Base-by-base conservation (phyloP, 1,140 invertebrate genomes). In the Bombyx mori region DNA sequence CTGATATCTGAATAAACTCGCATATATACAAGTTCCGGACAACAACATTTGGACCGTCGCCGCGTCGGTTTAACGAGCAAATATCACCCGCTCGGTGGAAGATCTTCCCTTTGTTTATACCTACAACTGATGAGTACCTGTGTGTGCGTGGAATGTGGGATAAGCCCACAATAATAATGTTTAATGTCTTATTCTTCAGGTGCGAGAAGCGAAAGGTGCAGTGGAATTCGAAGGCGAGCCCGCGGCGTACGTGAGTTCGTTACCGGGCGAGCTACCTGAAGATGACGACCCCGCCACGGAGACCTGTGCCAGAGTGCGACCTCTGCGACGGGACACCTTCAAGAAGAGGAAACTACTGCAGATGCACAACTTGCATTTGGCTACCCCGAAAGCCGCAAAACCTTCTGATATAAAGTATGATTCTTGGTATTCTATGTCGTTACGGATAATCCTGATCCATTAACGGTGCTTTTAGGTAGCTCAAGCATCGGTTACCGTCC, bases 341-440 rank as follows among this genome's bases (percentile, higher is more conserved):
- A 90, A 92, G 53, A 96, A 95, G 75, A 79, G 94, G 44, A 94
- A 93, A 69, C 79, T 95, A 46, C 81, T 94, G 54, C 93, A 94
- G 68, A 90, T 93, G 61, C 90, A 92, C 8, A 93, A 93, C 44
- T 80, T 95, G 62, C 93, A 94, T 69, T 90, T 92, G 56, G 89
- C 93, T 6, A 94, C 93, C 0, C 92, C 91, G 62, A 93, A 93
- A 69, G 93, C 93, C 1, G 92, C 92, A 54, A 91, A 92, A 62
- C 91, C 95, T 6, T 72, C 82, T 0, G 85, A 88, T 63, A 71
- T 89, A n/a, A 81, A 73, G 86, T 88, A 52, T 73, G 64, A 57
- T 54, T 42, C 44, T 57, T 54, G 26, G 35, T 54, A 44, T 44
- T 42, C 10, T n/a, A 18, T 54, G 12, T 18, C 12, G 12, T 18